A percentile compares a stretch with the other conserved stretches of the same genome.
Conservation (phyloP, 2,113 vertebrate genomes). For the Tachycineta bicolor region DNA sequence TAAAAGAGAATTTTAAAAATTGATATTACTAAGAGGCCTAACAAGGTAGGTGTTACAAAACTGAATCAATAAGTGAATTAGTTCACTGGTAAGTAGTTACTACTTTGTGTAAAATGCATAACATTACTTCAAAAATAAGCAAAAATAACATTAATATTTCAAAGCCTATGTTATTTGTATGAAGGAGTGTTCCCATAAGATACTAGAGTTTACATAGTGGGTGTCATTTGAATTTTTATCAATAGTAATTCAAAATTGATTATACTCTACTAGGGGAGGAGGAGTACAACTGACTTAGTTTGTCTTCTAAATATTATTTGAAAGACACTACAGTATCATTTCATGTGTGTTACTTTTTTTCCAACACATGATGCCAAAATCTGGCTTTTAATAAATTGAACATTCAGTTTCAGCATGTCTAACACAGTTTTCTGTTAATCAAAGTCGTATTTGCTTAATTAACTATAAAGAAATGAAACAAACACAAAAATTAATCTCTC, state of each 20-base stretch:
- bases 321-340: background rate
- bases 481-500: background rate
- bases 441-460: background rate
- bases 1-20: background rate
- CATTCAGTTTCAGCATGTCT: constrained; percentile 37
- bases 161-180: background rate
- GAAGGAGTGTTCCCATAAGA: background rate
- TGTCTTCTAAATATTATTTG: background rate
- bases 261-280: background rate
- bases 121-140: background rate
- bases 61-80: background rate
- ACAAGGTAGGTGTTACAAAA: background rate
- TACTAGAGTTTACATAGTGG: constrained; percentile 3
- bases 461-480: background rate
- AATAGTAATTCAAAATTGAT: background rate
- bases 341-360: constrained; percentile 35
- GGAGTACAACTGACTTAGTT: background rate
- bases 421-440: constrained; percentile 21
- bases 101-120: background rate
- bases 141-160: background rate
- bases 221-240: background rate
- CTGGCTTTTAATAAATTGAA: constrained; percentile 30
- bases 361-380: constrained; percentile 12
- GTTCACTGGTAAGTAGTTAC: background rate
- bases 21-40: background rate